Conservation (phyloP, 2,113 vertebrate species). For the Poeciliopsis turrubarensis region DNA sequence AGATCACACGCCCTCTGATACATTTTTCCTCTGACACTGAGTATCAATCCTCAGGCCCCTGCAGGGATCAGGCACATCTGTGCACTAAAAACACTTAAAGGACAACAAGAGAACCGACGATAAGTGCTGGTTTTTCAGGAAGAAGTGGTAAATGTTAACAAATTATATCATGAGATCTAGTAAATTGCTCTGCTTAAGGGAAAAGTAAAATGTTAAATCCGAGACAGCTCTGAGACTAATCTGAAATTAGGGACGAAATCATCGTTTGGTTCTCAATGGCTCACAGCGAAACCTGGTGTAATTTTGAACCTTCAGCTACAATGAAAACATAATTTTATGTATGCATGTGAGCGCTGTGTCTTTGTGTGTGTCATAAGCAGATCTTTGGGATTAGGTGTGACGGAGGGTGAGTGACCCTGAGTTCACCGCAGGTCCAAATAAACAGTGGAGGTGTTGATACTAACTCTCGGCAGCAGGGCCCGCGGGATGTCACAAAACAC, state of each 20-base stretch:
- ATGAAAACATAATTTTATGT: background rate
- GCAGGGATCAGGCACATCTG: constrained; percentile 42
- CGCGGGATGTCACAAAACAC: constrained; percentile 42
- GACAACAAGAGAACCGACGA: constrained; percentile 16
- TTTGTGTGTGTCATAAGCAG: constrained; percentile 24
- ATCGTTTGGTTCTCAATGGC: constrained; percentile 64
- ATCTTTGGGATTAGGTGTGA: constrained; percentile 57
- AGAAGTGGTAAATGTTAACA: background rate
- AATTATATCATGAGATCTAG: constrained; percentile 10
- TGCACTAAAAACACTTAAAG: constrained; percentile 24
- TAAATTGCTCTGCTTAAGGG: constrained; percentile 9
- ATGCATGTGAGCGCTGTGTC: constrained; percentile 15
- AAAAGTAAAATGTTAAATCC: constrained; percentile 10
- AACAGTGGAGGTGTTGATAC: constrained; percentile 74
- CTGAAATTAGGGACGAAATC: constrained; percentile 42
- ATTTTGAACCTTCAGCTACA: constrained; percentile 14
- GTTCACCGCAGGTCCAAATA: constrained; percentile 63
- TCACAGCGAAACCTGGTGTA: constrained; percentile 17
- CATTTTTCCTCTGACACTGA: constrained; percentile 47
- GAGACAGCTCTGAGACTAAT: constrained; percentile 18
- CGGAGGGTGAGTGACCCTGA: constrained; percentile 53
- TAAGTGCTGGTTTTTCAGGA: constrained; percentile 15
- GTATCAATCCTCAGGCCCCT: constrained; percentile 44
- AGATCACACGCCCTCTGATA: constrained; percentile 56
- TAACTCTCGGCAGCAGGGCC: constrained; percentile 58